A percentile compares a stretch with the other conserved stretches of the same genome.
Evolutionary conservation across 1,140 invertebrate species (phyloP).

Genomic region (Rhopalosiphum maidis): DNA sequence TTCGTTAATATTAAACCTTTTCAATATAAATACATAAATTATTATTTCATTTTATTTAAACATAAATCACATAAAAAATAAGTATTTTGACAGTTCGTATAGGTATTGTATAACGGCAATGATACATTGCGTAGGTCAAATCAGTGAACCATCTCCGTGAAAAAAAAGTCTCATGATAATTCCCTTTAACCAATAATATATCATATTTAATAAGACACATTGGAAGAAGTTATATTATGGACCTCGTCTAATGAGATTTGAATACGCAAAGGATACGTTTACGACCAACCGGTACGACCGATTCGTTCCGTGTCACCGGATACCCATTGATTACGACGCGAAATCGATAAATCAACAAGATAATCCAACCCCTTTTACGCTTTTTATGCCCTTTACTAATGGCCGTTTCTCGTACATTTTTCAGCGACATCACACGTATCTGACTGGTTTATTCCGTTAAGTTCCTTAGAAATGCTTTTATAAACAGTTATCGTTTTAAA

Average conservation of each 20-base stretch:
- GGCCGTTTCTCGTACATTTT: background rate
- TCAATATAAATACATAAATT: slow-evolving; percentile 9
- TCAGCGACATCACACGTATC: background rate
- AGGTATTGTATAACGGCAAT: background rate
- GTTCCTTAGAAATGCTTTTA: slow-evolving; percentile 5
- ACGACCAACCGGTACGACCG: slow-evolving; percentile 20
- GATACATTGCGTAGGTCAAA: slow-evolving; percentile 38
- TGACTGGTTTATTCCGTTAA: slow-evolving; percentile 53
- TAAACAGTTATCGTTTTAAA: slow-evolving; percentile 8
- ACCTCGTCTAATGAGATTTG: slow-evolving; percentile 56
- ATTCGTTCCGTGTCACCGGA: slow-evolving; percentile 55
- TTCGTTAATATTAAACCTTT: background rate
- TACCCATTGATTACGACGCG: slow-evolving; percentile 31
- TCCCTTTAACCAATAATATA: background rate
- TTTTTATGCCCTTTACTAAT: slow-evolving; percentile 14
- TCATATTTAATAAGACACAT: background rate
- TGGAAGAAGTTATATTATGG: background rate
- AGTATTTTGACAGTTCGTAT: slow-evolving; percentile 26
- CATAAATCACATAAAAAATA: slow-evolving; percentile 25
- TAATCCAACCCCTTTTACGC: slow-evolving; percentile 36
- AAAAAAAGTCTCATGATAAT: background rate
- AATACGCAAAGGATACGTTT: slow-evolving; percentile 10
- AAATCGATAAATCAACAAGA: slow-evolving; percentile 48
- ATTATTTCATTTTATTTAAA: background rate
- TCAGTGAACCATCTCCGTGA: background rate